Base-by-base conservation (phyloP, 2,113 vertebrate genomes). In the Elgaria multicarinata region DNA sequence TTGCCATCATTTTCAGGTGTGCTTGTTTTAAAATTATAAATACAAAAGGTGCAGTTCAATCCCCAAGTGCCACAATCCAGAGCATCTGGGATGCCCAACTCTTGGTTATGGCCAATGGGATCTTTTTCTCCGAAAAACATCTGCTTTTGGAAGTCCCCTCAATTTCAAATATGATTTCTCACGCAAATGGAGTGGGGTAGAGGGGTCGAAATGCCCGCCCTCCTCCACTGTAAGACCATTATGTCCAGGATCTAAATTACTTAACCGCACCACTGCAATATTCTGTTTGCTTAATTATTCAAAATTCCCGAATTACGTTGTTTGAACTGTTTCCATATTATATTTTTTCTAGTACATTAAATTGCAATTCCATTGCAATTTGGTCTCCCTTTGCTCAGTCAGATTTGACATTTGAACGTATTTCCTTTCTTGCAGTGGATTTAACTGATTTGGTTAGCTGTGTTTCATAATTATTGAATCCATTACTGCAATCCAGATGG, bases 41-140 rank as follows among this genome's bases (percentile, higher is more conserved):
- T 0, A 4, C 18, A 62, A 26, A 74, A 22, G 2, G 18, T 39
- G 26, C 2, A 39, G 6, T 0, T 0, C 66, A 53, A 77, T 0
- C 0, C 20, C 10, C 16, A 85, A 22, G 16, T 16, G 13, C 22
- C 18, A 26, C n/a, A 39, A 55, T 39, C 33, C 13, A 39, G 0
- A 9, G 86, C 36, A 33, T 76, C 90, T 93, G 89, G 93, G 89
- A 92, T 83, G 91, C 94, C 92, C n/a, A 39, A 18, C 33, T 74
- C 31, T 28, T 28, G 2, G 50, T 3, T 1, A 42, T 20, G 1
- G 24, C 18, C 14, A 28, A 1, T 24, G 24, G 46, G 44, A 55
- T 77, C 66, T 44, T 84, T 82, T 66, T 36, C 50, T 74, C 39
- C 74, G n/a, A n/a, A n/a, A 44, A 39, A 26, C 31, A 53, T 67